Evolutionary conservation across 2,113 vertebrate genomes (phyloP), one percentile per base, ranked within the genome.

Genomic region (Nothocercus julius): DNA sequence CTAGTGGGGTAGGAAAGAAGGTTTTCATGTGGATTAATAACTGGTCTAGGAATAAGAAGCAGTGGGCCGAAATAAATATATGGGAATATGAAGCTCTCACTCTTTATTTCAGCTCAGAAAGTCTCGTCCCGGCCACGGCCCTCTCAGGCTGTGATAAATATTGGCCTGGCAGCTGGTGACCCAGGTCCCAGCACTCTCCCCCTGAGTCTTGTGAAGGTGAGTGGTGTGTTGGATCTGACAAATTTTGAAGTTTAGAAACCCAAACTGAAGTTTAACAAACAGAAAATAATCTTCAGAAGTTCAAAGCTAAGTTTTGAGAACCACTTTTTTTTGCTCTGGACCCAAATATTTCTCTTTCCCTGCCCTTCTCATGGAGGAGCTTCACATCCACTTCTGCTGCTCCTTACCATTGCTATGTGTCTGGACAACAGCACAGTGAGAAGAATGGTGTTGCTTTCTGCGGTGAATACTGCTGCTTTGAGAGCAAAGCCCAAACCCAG

Each of bases 151-250:
- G 87, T 85, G 64, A 66, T 93, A 59, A 95, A 87, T 11, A 45
- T 44, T 62, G 94, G 80, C 42, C 36, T 4, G 3, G 61, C 66
- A 73, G 72, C 89, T 38, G 40, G 69, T 61, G 79, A 82, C 22
- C 44, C 78, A 16, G 63, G 72, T 28, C 75, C 80, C 68, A 96
- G 89, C 68, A 76, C 36, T 80, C 89, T 85, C 27, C 53, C 93
- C 25, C 80, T 97, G 36, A 95, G 75, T 49, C 76, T 97, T 62
- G 63, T 96, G 82, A 97, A 97, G 96, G 97, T 98, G 82, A 94
- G 94, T 83, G 38, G 9, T 73, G 22, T n/a, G 11, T 56, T 78
- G 5, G 11, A 9, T 34, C 15, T 30, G 62, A 24, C 5, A 73
- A 42, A 40, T 76, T 53, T 40, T 73, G 79, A 81, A 30, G 15